Base-by-base conservation (phyloP, 2,888 invertebrate genomes). In the Protonemura montana region DNA sequence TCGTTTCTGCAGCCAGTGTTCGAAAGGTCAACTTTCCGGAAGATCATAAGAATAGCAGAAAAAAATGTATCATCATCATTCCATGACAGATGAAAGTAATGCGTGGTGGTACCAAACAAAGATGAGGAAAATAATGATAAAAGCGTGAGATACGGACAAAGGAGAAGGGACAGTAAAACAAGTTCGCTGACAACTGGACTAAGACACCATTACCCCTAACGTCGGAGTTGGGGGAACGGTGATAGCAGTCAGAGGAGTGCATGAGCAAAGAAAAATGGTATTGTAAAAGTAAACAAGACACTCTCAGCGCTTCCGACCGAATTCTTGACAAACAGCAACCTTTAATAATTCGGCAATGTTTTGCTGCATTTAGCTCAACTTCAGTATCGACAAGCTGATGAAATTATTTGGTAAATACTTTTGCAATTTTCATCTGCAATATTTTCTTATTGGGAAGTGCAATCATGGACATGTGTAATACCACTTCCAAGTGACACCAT, bases 1-100 rank as follows among this genome's bases (percentile, higher is more conserved):
- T 59, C 59, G 59, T 59, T 59, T 59, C 59, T 59, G 59, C 7
- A 21, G 59, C 59, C 59, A 59, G 59, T 59, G 59, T 21, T 21
- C 59, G 59, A 59, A 13, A 59, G 59, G 59, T 59, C 59, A 59
- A 59, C 59, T 59, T 59, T 59, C 59, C 59, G 59, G 59, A 59
- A 59, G 59, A 59, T 59, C 59, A 59, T 59, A 59, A 59, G 59
- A 59, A 59, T 59, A 21, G 21, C 59, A 28, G 78, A 7, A 28
- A 78, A n/a, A 28, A 78, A 26, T 78, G 26, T 27, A 78, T 78
- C 78, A 78, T 78, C 78, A 78, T 78, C 78, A 78, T 78, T 27
- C 59, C 28, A 28, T 78, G 78, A 78, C 78, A 78, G 78, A 78
- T 27, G n/a, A 28, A 78, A 78, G 78, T 78, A 78, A 78, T 78